phyloP scores from a whole-genome alignment of 53 echinoderm and acorn worm species.

The Hippasteria phrygiana region DNA sequence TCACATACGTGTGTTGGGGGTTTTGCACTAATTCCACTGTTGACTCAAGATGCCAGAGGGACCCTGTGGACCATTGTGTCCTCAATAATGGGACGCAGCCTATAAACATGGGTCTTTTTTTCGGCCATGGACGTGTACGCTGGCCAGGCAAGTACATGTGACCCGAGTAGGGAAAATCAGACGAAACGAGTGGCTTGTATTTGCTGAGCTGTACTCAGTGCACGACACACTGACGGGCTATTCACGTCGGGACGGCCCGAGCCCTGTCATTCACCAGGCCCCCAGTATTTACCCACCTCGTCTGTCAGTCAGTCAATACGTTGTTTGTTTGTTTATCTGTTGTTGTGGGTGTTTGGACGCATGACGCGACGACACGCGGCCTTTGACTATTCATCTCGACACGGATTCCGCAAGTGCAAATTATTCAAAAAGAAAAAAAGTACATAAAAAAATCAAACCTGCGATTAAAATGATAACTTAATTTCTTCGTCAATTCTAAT shows the following conservation, averaged over 20 bases:
- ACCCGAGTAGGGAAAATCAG: background rate
- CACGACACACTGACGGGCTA: background rate
- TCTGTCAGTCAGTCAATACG: slow-evolving; percentile 65
- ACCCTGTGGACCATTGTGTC: slow-evolving; percentile 14
- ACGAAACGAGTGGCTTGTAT: slow-evolving; percentile 1
- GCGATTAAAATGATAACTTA: background rate
- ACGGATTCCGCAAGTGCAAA: background rate
- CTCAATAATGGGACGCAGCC: background rate
- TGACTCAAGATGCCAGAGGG: slow-evolving; percentile 39
- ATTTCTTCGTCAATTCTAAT: background rate
- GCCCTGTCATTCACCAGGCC: slow-evolving; percentile 40
- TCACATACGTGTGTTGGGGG: slow-evolving; percentile 37
- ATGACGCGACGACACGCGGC: slow-evolving; percentile 27
- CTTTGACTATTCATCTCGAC: slow-evolving; percentile 10
- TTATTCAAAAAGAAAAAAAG: background rate
- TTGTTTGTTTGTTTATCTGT: slow-evolving; percentile 58
- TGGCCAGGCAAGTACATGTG: slow-evolving; percentile 47
- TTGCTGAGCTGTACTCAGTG: slow-evolving; percentile 46
- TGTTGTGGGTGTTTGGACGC: slow-evolving; percentile 65
- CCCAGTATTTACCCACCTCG: slow-evolving; percentile 36
- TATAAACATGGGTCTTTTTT: background rate
- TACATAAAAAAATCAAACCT: background rate
- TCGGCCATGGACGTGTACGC: slow-evolving; percentile 11
- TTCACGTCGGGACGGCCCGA: background rate
- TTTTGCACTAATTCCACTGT: slow-evolving; percentile 48